Evolutionary conservation across 2,113 vertebrate genomes (phyloP).

Genomic region (Falco punctatus): DNA sequence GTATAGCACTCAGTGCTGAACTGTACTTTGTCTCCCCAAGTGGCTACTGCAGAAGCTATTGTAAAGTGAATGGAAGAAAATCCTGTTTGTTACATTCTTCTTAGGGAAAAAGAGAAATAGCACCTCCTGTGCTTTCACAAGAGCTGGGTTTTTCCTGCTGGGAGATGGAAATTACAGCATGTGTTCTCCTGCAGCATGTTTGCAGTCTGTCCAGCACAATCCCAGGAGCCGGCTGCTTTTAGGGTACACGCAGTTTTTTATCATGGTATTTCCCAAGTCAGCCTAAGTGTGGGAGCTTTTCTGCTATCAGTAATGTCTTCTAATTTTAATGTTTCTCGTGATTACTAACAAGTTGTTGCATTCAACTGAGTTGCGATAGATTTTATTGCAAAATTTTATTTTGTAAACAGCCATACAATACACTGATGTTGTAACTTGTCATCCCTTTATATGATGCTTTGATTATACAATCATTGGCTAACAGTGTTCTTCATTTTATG

Average conservation of each 20-base stretch:
- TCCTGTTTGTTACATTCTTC: neutral
- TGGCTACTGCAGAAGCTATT: neutral
- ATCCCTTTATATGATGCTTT: neutral
- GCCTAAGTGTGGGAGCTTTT: neutral
- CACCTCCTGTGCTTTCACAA: neutral
- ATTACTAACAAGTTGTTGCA: neutral
- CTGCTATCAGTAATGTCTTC: neutral
- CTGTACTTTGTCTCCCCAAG: neutral
- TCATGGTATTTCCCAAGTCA: neutral
- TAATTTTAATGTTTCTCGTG: neutral
- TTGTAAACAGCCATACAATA: neutral
- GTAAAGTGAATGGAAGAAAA: neutral
- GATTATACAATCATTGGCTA: neutral
- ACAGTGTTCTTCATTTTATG: neutral
- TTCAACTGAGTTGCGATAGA: neutral
- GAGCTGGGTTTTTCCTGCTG: neutral
- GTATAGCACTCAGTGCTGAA: neutral
- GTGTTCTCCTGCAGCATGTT: neutral
- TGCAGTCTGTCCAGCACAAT: neutral
- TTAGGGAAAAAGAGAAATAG: neutral
- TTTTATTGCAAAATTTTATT: neutral
- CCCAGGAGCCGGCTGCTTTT: neutral
- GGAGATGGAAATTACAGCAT: neutral
- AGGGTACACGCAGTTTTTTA: neutral
- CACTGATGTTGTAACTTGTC: neutral